A percentile compares a stretch with the other conserved stretches of the same genome.
These are phyloP conservation scores for Spinus olivaceus DNA, from an alignment of 2,797 vertebrate genomes.

Conservation along the genomic window DNA sequence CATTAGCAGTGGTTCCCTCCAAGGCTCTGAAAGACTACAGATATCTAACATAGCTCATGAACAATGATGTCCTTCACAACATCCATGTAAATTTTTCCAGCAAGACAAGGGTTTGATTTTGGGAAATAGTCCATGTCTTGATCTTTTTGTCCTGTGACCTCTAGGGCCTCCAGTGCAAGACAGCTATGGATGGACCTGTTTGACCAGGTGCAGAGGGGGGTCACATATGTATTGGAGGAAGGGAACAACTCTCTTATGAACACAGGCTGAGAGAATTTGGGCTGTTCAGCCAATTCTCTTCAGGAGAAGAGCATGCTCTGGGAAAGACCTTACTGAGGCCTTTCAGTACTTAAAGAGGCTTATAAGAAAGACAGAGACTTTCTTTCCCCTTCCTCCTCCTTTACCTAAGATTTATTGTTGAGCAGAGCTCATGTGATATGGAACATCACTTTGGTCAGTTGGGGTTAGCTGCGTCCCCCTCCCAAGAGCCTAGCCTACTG, in stretches of 20 bases:
- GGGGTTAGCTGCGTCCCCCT: neutral
- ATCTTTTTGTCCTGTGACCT: neutral
- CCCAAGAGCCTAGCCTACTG: neutral
- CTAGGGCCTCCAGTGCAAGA: neutral
- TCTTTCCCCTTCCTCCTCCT: neutral
- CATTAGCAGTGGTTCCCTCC: neutral
- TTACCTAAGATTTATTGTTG: neutral
- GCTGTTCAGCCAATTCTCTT: neutral
- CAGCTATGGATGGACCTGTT: neutral
- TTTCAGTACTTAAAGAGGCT: neutral
- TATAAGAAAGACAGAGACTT: neutral
- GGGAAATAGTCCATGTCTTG: neutral
- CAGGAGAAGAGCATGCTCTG: accelerated
- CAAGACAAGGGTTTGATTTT: neutral
- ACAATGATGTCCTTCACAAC: neutral
- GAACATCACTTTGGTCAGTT: neutral
- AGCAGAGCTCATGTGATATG: neutral
- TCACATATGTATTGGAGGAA: neutral
- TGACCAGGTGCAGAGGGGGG: neutral
- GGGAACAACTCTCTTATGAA: neutral
- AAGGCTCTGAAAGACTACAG: neutral
- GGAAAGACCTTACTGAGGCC: accelerated
- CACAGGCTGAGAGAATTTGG: neutral
- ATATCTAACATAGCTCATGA: neutral
- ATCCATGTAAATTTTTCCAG: neutral